Conservation (phyloP, 2,113 vertebrate genomes). For the Malurus alboscapulatus region DNA sequence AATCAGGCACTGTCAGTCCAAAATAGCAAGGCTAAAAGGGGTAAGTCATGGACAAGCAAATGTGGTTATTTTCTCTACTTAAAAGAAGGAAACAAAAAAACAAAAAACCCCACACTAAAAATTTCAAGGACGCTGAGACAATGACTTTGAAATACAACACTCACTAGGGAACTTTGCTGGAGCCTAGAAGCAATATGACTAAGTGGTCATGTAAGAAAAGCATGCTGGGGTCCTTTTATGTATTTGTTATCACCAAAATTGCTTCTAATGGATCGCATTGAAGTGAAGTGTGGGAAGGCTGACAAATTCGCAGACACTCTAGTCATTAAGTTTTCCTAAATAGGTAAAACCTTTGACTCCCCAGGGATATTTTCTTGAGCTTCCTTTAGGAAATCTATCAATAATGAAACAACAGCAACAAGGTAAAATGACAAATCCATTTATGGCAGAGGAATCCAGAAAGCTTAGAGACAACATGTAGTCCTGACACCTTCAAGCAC, state of each 20-base stretch:
- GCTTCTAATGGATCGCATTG: background rate
- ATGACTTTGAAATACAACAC: background rate
- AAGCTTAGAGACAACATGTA: background rate
- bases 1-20: background rate
- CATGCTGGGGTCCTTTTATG: background rate
- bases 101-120: background rate
- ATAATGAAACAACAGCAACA: background rate
- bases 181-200: background rate
- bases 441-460: background rate
- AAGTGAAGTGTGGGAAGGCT: background rate
- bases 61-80: background rate
- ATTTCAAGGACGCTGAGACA: background rate
- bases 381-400: background rate
- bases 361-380: background rate
- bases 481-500: background rate
- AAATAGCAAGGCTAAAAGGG: constrained; percentile 22
- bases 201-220: background rate
- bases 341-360: background rate
- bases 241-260: background rate
- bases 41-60: background rate
- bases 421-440: background rate
- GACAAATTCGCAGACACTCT: background rate
- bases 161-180: background rate
- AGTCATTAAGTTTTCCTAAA: background rate
- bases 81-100: background rate